Evolutionary conservation across 2,888 invertebrate genomes (phyloP), one percentile per base, ranked within the genome.

Genomic region (Noctua comes): DNA sequence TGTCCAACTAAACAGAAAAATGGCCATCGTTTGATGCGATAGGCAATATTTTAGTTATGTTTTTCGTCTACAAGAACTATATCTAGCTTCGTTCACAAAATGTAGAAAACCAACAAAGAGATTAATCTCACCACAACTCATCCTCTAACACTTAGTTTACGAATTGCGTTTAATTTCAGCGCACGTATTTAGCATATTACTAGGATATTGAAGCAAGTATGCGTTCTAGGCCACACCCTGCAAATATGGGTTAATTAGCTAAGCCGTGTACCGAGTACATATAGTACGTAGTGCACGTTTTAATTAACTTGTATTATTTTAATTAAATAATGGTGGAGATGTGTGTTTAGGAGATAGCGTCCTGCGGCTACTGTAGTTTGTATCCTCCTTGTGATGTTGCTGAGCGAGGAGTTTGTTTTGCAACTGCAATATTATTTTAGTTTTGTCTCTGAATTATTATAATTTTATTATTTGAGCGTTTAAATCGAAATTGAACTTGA

Each of bases 201-300:
- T 73, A 76, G 70, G 69, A 76, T 74, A 79, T 76, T 83, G 76
- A 75, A 65, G 71, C 79, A 59, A 79, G 73, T 72, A 74, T 84
- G 82, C 79, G 71, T 59, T 62, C 73, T 65, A 48, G 59, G 57
- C 84, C 79, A 71, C 76, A 24, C 65, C 73, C 76, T 57, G 80
- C 77, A 73, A 51, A 80, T 85, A 77, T 80, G 80, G 83, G 86
- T 77, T 85, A 86, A 85, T 85, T 86, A 83, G 80, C 80, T 85
- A 83, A 86, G 80, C 71, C 69, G 75, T 76, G 68, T 76, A 65
- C 68, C 40, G 40, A 73, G 65, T 40, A 74, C 76, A 68, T 68
- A 62, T 24, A 73, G 54, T 64, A 85, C 82, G 54, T 79, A 70
- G 73, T 68, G 85, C 73, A 73, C 11, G 86, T 68, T 83, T 85